Percentiles rank a stretch among this genome's conserved stretches.
phyloP scores from a whole-genome alignment of 2,113 vertebrate genomes.

The Odontophorus gujanensis region DNA sequence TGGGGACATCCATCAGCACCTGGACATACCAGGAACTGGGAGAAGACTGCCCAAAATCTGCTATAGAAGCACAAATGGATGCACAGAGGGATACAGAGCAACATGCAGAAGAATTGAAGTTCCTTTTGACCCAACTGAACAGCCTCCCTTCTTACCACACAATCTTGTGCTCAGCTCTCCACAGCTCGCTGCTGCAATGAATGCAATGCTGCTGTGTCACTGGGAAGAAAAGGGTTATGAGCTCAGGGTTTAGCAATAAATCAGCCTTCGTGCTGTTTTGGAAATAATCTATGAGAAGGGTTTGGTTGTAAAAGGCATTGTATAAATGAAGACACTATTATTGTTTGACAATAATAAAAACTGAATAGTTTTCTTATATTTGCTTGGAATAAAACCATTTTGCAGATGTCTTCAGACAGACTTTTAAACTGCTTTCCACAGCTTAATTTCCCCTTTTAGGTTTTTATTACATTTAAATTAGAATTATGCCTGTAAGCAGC shows the following conservation, averaged over 20 bases:
- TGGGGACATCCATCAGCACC: neutral
- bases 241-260: constrained; percentile 52
- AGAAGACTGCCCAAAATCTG: neutral
- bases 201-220: neutral
- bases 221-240: neutral
- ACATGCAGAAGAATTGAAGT: neutral
- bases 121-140: neutral
- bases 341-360: constrained; percentile 65
- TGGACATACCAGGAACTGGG: neutral
- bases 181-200: accelerated
- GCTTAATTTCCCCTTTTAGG: constrained; percentile 61
- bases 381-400: constrained; percentile 53
- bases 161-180: neutral
- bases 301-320: constrained; percentile 46
- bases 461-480: constrained; percentile 73
- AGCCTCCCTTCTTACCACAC: neutral
- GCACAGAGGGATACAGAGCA: neutral
- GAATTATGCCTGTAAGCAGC: constrained; percentile 50
- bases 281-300: constrained; percentile 36
- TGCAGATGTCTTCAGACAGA: constrained; percentile 65
- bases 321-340: constrained; percentile 48
- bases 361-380: constrained; percentile 26
- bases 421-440: constrained; percentile 51
- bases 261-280: constrained; percentile 29
- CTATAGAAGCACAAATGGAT: neutral